Base-by-base conservation (phyloP, 2,113 vertebrate species). In the Promerops cafer region DNA sequence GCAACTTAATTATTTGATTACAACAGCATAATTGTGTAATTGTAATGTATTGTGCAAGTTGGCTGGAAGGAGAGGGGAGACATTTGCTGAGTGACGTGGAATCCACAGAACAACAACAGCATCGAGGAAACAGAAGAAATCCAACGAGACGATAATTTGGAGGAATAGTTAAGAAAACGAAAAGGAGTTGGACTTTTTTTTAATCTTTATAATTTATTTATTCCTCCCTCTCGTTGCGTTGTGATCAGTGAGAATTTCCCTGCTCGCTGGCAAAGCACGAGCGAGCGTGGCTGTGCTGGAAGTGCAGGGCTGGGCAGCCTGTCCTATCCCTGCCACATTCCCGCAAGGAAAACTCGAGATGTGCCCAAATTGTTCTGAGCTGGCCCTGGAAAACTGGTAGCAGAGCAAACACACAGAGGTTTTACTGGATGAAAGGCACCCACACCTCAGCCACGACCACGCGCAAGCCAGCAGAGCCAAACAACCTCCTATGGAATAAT, bases 1-100 rank as follows among this genome's bases (percentile, higher is more conserved):
- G 97, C 97, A 98, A 97, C 97, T 98, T 98, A 98, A 98, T 98
- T 98, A 98, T 98, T 98, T 98, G 97, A 98, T 98, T 98, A 98
- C 98, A 98, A 97, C 97, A 90, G 96, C 49, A 7, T 98, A 98
- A 98, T 98, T 98, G 97, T 97, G 98, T 98, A 98, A 98, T 98
- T 98, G 98, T 95, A 97, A 98, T 95, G 96, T 97, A 97, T 98
- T 98, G 97, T 97, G 96, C 91, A 96, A 92, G 96, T 96, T 98
- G 96, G 96, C 79, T 96, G 96, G 92, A 97, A 96, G 96, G 95
- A 97, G 95, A 96, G 53, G 89, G 96, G 97, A 97, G 96, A 95
- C 93, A 52, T 96, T 97, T 83, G 90, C 85, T 78, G 97, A 97
- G 87, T 97, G 97, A 97, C 10, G 16, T 89, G 97, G 96, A 92